Evolutionary conservation across 2,888 invertebrate species (phyloP).

Genomic region (Drosophila histrio): DNA sequence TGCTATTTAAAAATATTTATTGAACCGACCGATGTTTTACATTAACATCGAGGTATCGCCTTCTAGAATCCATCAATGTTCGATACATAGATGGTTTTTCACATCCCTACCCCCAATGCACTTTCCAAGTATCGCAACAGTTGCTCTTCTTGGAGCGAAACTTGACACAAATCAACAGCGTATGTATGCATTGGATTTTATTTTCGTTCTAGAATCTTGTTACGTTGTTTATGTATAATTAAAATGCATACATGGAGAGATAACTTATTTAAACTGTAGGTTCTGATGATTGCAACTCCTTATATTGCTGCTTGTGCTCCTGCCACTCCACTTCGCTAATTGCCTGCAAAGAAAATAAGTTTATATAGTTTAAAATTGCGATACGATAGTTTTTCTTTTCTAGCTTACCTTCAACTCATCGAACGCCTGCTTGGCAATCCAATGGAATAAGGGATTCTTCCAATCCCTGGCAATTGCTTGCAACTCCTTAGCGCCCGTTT

Average conservation of each 20-base stretch:
- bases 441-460: constrained; percentile 64
- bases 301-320: constrained; percentile 50
- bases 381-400: no score
- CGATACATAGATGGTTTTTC: no score
- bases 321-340: constrained; percentile 70
- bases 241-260: constrained; percentile 36
- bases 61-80: no score
- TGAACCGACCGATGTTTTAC: no score
- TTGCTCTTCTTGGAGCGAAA: neutral
- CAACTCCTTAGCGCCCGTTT: constrained; percentile 44
- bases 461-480: constrained; percentile 57
- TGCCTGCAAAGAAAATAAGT: constrained; percentile 39
- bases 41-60: no score
- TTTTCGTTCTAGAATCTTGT: constrained; percentile 39
- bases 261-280: constrained; percentile 28
- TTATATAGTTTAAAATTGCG: no score
- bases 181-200: constrained; percentile 45
- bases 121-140: neutral
- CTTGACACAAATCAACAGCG: neutral
- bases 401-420: constrained; percentile 58
- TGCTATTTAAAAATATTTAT: no score
- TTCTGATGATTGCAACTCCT: constrained; percentile 28
- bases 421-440: constrained; percentile 61
- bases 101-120: no score
- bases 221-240: constrained; percentile 8